Percentiles rank a stretch among this genome's conserved stretches.
These are phyloP conservation scores for Acrocephalus scirpaceus DNA, from an alignment of 2,797 vertebrate species.

Conservation along the genomic window DNA sequence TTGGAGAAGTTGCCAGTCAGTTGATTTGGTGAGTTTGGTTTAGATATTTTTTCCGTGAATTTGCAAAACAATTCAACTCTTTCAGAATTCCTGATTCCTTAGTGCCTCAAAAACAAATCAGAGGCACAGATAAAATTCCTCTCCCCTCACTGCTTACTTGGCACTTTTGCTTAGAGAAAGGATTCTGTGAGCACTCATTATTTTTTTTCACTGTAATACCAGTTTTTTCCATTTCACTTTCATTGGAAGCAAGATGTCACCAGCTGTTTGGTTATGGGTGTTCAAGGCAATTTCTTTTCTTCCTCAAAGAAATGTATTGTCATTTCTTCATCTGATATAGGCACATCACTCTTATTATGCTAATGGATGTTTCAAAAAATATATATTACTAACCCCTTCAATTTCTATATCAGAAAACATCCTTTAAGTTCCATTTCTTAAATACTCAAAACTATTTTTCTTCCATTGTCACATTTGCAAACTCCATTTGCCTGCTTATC, in stretches of 20 bases:
- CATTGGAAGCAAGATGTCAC: neutral
- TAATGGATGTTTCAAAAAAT: neutral
- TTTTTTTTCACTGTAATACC: neutral
- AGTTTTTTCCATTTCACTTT: neutral
- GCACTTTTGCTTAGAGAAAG: neutral
- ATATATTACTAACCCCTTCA: neutral
- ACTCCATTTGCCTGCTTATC: neutral
- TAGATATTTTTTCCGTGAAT: neutral
- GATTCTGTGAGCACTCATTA: neutral
- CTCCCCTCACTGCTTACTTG: neutral
- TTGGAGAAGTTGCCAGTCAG: neutral
- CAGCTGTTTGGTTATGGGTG: neutral
- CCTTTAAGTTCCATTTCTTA: neutral
- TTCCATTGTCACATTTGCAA: neutral
- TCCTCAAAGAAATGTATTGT: neutral
- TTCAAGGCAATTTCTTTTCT: neutral
- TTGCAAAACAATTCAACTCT: neutral
- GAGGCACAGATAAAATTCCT: neutral
- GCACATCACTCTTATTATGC: neutral
- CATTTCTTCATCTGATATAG: neutral
- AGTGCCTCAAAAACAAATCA: neutral
- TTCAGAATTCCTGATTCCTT: neutral
- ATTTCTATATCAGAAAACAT: neutral
- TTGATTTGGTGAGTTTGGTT: neutral
- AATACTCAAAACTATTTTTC: neutral